phyloP scores from a whole-genome alignment of 1,140 invertebrate species.

The Hylaeus volcanicus region DNA sequence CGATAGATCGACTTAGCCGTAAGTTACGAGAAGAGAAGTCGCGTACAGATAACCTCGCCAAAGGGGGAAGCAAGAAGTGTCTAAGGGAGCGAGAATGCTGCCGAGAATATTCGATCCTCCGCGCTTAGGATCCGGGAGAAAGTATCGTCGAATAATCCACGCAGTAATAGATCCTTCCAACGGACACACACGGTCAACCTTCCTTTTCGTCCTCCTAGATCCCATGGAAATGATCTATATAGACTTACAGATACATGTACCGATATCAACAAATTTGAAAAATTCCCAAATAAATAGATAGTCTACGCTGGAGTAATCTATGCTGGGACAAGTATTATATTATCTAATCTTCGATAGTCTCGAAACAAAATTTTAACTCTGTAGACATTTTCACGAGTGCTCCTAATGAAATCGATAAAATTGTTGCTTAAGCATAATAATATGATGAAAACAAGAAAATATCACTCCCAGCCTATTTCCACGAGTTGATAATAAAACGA shows the following conservation, averaged over 20 bases:
- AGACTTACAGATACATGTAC: no score
- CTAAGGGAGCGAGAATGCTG: slow-evolving; percentile 32
- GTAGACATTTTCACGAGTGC: not conserved
- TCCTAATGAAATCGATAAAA: no score
- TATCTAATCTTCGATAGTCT: no score
- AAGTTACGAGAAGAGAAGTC: slow-evolving; percentile 11
- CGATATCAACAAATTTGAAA: no score
- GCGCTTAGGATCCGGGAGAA: slow-evolving; percentile 62
- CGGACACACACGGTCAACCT: not conserved
- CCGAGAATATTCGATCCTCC: slow-evolving; percentile 31
- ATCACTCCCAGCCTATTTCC: not conserved
- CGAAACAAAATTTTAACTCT: no score
- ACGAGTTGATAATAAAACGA: slow-evolving; percentile 44
- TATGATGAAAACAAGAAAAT: not conserved
- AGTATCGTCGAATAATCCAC: slow-evolving; percentile 49
- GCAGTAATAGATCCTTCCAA: slow-evolving; percentile 23
- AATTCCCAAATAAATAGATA: no score
- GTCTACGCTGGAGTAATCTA: no score
- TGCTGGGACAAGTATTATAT: no score
- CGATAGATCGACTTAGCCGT: slow-evolving; percentile 1
- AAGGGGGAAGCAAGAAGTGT: slow-evolving; percentile 24
- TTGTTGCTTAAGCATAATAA: no score
- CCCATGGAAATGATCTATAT: no score
- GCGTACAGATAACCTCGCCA: slow-evolving; percentile 27
- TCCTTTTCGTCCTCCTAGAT: not conserved